Evolutionary conservation across 37 sponge, comb jelly and placozoan species (phyloP).

Genomic region (Tethya wilhelma): DNA sequence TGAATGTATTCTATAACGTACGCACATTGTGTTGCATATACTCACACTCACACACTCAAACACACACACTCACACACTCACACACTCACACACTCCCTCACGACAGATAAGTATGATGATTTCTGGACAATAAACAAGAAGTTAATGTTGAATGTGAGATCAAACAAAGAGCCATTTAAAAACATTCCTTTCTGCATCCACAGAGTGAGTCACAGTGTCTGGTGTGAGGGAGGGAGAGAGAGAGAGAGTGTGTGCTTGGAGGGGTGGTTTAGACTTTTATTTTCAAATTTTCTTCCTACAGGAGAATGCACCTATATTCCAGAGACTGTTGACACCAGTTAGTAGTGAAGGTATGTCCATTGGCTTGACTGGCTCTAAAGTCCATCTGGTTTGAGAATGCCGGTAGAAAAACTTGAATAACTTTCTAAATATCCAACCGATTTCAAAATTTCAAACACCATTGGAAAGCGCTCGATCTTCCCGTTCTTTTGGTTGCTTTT

Average conservation of each 20-base stretch:
- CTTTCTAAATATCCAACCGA: too few relatives aligned
- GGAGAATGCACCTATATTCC: neutral
- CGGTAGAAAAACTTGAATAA: too few relatives aligned
- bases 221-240: slow-evolving; percentile 7
- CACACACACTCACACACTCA: neutral
- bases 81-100: neutral
- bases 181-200: slow-evolving; percentile 83
- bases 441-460: too few relatives aligned
- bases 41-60: neutral
- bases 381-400: too few relatives aligned
- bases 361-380: too few relatives aligned
- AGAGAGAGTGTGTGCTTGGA: slow-evolving; percentile 3
- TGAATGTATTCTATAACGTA: neutral
- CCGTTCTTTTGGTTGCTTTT: too few relatives aligned
- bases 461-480: too few relatives aligned
- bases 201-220: slow-evolving; percentile 30
- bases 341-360: neutral
- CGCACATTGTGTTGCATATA: neutral
- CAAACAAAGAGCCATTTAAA: slow-evolving; percentile 65
- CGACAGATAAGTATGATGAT: slow-evolving; percentile 68
- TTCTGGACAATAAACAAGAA: slow-evolving; percentile 87
- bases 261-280: too few relatives aligned
- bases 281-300: too few relatives aligned
- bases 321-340: neutral
- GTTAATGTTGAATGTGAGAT: slow-evolving; percentile 73